Evolutionary conservation across 2,113 vertebrate genomes (phyloP), one percentile per base, ranked within the genome.

Genomic region (Leuciscus idus): DNA sequence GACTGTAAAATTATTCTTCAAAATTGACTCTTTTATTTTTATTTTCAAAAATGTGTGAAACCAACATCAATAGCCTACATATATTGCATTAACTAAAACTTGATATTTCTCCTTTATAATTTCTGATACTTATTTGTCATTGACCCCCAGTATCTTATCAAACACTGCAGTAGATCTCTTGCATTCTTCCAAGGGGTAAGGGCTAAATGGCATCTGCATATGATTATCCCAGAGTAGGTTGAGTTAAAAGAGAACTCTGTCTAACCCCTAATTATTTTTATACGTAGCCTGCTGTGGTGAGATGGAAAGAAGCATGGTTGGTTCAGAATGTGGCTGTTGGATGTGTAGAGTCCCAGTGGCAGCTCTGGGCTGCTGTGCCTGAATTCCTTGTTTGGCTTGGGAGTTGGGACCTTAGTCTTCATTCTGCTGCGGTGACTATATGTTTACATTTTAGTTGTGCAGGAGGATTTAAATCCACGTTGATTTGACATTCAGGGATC

Each of bases 221-320:
- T 74, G 78, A 89, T 93, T 92, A 91, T 87, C 85, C 78, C 39
- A 59, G 50, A 80, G 84, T 88, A 88, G 81, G 86, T 84, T 21
- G 59, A 26, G 87, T 86, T 86, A 84, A 68, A 87, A 79, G 81
- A 26, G 52, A 86, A 91, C 90, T 79, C 30, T 92, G 83, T 87
- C 59, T 66, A 90, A 92, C 88, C 90, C 88, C 75, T 87, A 82
- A 92, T 93, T 92, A 91, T 90, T 89, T 92, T 92, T 85, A 89
- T 89, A 86, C 52, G 82, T 43, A 66, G 55, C 19, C 26, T 72
- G 81, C 90, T 89, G 85, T 86, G 72, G 66, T 33, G 50, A 80
- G 81, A 88, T 90, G 75, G 84, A 90, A 90, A 85, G 66, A 86
- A 68, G 84, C 48, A 39, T 62, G 48, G n/a, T 70, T 83, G 64